Percentiles rank a stretch among this genome's conserved stretches.
Conservation (phyloP, 2,888 invertebrate genomes). For the Leptopilina drosophilae region DNA sequence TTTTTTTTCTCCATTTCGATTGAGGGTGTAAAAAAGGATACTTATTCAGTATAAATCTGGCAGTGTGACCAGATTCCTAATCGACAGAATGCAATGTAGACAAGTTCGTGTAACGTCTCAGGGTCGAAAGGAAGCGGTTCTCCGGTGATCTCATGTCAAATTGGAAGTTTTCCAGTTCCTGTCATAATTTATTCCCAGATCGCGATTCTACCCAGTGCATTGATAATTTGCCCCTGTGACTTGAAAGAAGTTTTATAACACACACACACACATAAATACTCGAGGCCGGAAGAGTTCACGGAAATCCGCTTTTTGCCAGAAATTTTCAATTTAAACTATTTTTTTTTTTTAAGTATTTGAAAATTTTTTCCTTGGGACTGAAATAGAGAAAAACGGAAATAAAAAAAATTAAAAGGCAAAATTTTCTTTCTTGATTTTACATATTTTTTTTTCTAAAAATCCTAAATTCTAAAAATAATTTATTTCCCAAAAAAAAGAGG, state of each 20-base stretch:
- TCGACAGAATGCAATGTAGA: conserved; percentile 31
- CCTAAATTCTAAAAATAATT: too few species aligned
- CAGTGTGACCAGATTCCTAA: conserved; percentile 18
- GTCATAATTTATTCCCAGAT: conserved; percentile 48
- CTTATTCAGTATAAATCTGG: conserved; percentile 22
- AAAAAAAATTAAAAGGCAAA: too few species aligned
- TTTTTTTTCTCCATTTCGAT: too few species aligned
- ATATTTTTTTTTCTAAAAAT: too few species aligned
- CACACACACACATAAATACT: neutral
- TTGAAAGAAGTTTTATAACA: neutral
- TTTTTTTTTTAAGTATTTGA: too few species aligned
- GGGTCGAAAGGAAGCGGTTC: conserved; percentile 47
- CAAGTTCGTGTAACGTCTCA: conserved; percentile 52
- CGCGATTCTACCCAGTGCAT: neutral
- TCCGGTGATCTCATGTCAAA: conserved; percentile 53
- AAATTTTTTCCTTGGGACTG: too few species aligned
- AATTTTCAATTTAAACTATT: neutral
- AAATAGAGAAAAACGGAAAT: too few species aligned
- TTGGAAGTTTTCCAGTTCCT: conserved; percentile 62
- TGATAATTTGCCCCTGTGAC: conserved; percentile 1
- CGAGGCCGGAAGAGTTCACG: conserved; percentile 20
- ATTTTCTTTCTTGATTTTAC: too few species aligned
- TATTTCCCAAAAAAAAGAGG: too few species aligned
- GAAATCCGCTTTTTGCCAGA: conserved; percentile 8
- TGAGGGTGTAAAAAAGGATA: neutral